Conservation (phyloP, 1,140 invertebrate species). For the Bombyx mandarina region DNA sequence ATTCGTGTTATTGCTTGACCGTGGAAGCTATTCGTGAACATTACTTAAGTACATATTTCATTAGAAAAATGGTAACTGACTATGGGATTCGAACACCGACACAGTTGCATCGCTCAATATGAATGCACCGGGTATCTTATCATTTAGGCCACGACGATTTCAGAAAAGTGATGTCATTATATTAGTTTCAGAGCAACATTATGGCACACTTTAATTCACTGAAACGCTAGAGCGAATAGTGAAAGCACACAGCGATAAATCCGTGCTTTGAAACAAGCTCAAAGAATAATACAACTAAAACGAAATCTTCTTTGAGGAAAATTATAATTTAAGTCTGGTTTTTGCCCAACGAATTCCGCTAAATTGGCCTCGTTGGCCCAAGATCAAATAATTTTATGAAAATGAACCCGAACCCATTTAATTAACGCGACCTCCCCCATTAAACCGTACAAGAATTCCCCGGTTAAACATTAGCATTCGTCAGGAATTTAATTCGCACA, state of each 20-base stretch:
- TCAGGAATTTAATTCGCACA: slow-evolving; percentile 59
- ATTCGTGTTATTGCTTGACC: no score
- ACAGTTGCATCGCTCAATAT: no score
- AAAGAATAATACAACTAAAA: slow-evolving; percentile 25
- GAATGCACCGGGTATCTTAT: no score
- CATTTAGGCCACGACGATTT: no score
- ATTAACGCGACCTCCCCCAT: slow-evolving; percentile 59
- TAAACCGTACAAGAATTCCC: slow-evolving; percentile 64
- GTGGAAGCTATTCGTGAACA: no score
- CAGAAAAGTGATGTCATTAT: no score
- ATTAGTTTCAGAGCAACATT: no score
- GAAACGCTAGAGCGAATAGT: slow-evolving; percentile 31
- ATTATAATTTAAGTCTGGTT: slow-evolving; percentile 45
- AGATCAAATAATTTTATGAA: slow-evolving; percentile 67
- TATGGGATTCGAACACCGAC: no score
- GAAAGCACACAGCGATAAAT: slow-evolving; percentile 45
- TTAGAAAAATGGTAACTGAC: no score
- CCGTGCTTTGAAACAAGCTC: slow-evolving; percentile 40
- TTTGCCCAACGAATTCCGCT: slow-evolving; percentile 40
- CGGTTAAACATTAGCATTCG: slow-evolving; percentile 64
- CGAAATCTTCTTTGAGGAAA: slow-evolving; percentile 29
- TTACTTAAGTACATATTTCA: no score
- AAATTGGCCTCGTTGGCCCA: slow-evolving; percentile 41
- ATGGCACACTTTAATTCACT: slow-evolving; percentile 30
- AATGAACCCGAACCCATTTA: slow-evolving; percentile 63